Evolutionary conservation across 2,888 invertebrate genomes (phyloP).

Genomic region (Caenorhabditis sulstoni): DNA sequence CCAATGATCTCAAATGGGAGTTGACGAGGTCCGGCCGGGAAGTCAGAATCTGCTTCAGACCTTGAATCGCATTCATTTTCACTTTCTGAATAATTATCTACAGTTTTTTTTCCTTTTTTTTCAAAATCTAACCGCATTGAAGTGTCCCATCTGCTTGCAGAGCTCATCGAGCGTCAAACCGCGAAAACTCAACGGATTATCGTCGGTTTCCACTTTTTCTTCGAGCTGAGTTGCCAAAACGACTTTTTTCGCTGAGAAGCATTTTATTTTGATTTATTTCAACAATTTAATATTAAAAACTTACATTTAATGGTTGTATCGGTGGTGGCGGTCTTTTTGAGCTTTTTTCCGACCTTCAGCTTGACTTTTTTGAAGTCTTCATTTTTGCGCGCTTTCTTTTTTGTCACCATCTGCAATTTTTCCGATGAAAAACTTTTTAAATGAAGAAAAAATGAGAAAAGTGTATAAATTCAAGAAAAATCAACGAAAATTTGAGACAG

Average conservation of each 20-base stretch:
- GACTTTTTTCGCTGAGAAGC: constrained; percentile 57
- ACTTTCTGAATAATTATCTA: constrained; percentile 57
- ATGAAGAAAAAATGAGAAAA: no score
- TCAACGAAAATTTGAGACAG: no score
- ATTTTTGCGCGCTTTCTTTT: constrained; percentile 69
- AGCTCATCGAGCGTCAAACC: constrained; percentile 72
- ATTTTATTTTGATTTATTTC: not conserved
- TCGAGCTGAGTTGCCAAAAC: constrained; percentile 63
- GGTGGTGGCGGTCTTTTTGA: constrained; percentile 72
- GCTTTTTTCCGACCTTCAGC: constrained; percentile 74
- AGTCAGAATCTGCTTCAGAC: constrained; percentile 69
- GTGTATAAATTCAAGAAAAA: not conserved
- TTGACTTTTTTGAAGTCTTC: constrained; percentile 74
- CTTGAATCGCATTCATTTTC: constrained; percentile 67
- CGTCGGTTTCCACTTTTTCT: constrained; percentile 63
- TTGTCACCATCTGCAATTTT: constrained; percentile 53
- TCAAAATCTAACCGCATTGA: constrained; percentile 63
- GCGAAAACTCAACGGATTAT: constrained; percentile 63
- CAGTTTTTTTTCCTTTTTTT: not conserved
- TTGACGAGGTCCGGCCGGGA: constrained; percentile 65
- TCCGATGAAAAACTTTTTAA: not conserved
- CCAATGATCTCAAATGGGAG: constrained; percentile 63
- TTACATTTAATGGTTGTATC: constrained; percentile 70
- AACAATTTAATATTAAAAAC: not conserved
- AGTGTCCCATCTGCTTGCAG: constrained; percentile 73